Evolutionary conservation across 2,113 vertebrate genomes (phyloP).

Genomic region (Microcebus ravelobensis): DNA sequence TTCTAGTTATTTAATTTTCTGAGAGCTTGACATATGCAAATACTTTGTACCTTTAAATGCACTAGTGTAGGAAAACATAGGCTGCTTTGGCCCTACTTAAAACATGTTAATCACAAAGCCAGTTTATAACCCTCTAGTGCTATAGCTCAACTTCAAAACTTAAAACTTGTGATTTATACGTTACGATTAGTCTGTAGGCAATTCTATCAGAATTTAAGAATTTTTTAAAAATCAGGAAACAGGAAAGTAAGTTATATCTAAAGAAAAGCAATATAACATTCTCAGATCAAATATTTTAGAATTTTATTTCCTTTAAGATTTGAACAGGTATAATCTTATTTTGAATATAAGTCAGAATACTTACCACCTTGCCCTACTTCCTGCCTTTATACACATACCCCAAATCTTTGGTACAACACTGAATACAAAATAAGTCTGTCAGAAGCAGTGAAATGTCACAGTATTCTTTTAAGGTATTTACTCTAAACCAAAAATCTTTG

Average conservation of each 20-base stretch:
- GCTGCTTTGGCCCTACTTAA: neutral
- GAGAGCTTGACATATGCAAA: neutral
- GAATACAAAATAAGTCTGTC: neutral
- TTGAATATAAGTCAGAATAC: neutral
- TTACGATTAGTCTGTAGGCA: neutral
- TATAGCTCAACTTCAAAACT: slow-evolving; percentile 21
- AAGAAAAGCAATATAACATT: neutral
- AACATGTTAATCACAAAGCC: neutral
- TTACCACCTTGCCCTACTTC: neutral
- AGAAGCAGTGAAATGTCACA: neutral
- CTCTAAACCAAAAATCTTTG: neutral
- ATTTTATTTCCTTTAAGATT: neutral
- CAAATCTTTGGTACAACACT: neutral
- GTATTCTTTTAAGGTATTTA: neutral
- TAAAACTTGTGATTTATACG: neutral
- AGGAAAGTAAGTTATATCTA: neutral
- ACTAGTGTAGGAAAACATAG: neutral
- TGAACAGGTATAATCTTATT: neutral
- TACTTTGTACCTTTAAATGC: neutral
- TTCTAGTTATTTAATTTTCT: slow-evolving; percentile 16
- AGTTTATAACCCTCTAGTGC: neutral
- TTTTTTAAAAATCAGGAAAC: neutral
- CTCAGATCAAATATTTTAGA: neutral
- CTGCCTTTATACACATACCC: neutral
- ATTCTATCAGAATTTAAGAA: slow-evolving; percentile 9